Base-by-base conservation (phyloP, 2,888 invertebrate species). In the Drymonia ruficornis region DNA sequence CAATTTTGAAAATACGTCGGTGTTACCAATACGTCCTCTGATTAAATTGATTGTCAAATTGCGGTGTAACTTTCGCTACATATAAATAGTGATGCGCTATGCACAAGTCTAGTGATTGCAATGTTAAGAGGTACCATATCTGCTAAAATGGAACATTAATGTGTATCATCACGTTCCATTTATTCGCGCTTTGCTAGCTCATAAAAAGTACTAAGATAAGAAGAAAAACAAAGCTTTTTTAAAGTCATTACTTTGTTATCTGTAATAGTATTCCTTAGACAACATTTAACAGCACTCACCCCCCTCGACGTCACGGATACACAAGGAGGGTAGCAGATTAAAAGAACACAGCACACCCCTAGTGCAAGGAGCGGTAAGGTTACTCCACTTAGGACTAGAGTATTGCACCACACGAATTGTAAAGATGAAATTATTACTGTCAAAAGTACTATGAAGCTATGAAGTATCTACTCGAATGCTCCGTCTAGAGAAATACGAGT, bases 311-410 rank as follows among this genome's bases (percentile, higher is more conserved):
- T 57, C 63, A 67, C 52, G 76, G 78, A 83, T 79, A 76, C 74
- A 76, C 74, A 55, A 63, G 69, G 70, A 73, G 72, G 76, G 70
- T 69, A 65, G 61, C 62, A 81, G 83, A 80, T 81, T 84, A 82
- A 81, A 84, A 81, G 76, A 79, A 74, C 73, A 76, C 70, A 80
- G 66, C 76, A 74, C 74, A 65, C 74, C 75, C 73, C 70, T 63
- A 49, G 56, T 48, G 59, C 58, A 50, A 29, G 15, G 9, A n/a
- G 56, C 58, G 61, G 57, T 49, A 57, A 52, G 40, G 34, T 45
- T 61, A 38, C 49, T 67, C 57, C 53, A 9, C 42, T 59, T 67
- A 16, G 43, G 48, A 7, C 6, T 19, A 5, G 5, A 38, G 8
- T 13, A 18, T 47, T 7, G 11, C 16, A 18, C 6, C 9, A 1